phyloP scores from a whole-genome alignment of 2,113 vertebrate genomes.

The Blennius ocellaris region DNA sequence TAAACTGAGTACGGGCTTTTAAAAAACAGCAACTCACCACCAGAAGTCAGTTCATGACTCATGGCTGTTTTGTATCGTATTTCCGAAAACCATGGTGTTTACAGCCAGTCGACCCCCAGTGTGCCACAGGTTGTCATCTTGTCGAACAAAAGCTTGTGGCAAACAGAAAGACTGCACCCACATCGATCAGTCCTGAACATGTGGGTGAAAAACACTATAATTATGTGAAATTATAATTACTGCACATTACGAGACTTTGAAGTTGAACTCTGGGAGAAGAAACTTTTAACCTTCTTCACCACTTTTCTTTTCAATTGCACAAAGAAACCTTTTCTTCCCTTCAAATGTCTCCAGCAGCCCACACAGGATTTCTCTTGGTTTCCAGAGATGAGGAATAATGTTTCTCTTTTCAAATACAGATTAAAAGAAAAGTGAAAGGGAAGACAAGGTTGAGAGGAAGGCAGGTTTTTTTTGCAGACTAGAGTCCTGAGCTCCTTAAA shows the following conservation, averaged over 20 bases:
- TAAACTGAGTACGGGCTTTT: not conserved
- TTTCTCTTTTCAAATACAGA: slow-evolving; percentile 2
- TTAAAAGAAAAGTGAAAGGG: not conserved
- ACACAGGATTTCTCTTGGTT: not conserved
- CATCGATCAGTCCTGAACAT: not conserved
- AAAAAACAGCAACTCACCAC: not conserved
- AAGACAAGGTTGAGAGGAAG: slow-evolving; percentile 5
- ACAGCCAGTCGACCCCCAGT: not conserved
- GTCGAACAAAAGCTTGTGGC: slow-evolving; percentile 26
- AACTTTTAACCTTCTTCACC: not conserved
- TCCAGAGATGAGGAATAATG: not conserved
- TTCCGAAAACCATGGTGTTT: slow-evolving; percentile 10
- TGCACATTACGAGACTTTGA: not conserved
- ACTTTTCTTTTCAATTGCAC: not conserved
- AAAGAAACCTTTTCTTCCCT: not conserved
- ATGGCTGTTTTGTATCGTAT: not conserved
- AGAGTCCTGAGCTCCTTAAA: slow-evolving; percentile 10
- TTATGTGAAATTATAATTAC: not conserved
- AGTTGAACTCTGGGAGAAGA: not conserved
- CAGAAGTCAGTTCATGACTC: not conserved
- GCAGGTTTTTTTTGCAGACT: slow-evolving; percentile 19
- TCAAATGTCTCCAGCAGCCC: slow-evolving; percentile 1
- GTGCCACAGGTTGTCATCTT: slow-evolving; percentile 9
- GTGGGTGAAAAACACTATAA: slow-evolving; percentile 5
- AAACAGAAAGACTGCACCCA: slow-evolving; percentile 15